Evolutionary conservation across 64 coral and sea anemone species (phyloP).

Genomic region (Orbicella faveolata): DNA sequence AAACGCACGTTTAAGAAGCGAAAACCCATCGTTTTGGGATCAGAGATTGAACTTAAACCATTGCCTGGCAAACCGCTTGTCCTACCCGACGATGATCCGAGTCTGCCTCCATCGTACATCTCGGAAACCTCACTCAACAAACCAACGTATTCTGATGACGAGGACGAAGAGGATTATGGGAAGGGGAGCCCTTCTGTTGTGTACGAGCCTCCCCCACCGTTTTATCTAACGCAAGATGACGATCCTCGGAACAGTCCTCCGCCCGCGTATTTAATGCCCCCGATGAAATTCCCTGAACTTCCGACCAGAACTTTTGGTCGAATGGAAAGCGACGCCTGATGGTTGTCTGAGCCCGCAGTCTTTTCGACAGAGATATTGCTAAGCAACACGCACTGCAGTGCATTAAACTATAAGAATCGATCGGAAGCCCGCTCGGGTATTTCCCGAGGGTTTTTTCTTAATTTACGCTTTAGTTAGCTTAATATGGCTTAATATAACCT

Average conservation of each 20-base stretch:
- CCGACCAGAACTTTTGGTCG: too few relatives aligned
- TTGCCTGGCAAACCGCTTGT: slow-evolving; percentile 69
- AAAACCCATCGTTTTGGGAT: slow-evolving; percentile 81
- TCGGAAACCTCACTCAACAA: slow-evolving; percentile 80
- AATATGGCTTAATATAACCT: too few relatives aligned
- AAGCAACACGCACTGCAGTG: too few relatives aligned
- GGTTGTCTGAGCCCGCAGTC: too few relatives aligned
- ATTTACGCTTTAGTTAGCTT: too few relatives aligned
- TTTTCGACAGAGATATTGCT: too few relatives aligned
- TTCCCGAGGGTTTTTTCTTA: too few relatives aligned
- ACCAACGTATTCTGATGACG: slow-evolving; percentile 64
- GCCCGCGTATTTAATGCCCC: slow-evolving; percentile 64
- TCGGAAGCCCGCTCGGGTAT: too few relatives aligned
- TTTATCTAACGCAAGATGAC: slow-evolving; percentile 22
- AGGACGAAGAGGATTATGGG: slow-evolving; percentile 75
- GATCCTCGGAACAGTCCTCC: slow-evolving; percentile 60
- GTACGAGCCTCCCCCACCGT: slow-evolving; percentile 82
- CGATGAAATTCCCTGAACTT: background rate
- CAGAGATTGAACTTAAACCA: slow-evolving; percentile 80
- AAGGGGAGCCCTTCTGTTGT: slow-evolving; percentile 50
- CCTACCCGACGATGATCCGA: slow-evolving; percentile 67
- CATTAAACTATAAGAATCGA: too few relatives aligned
- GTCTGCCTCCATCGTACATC: slow-evolving; percentile 69
- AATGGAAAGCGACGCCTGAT: too few relatives aligned
- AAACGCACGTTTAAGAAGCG: slow-evolving; percentile 77